Percentiles rank a stretch among this genome's conserved stretches.
Evolutionary conservation across 2,888 invertebrate genomes (phyloP).

Genomic region (Epistrophe eligans): DNA sequence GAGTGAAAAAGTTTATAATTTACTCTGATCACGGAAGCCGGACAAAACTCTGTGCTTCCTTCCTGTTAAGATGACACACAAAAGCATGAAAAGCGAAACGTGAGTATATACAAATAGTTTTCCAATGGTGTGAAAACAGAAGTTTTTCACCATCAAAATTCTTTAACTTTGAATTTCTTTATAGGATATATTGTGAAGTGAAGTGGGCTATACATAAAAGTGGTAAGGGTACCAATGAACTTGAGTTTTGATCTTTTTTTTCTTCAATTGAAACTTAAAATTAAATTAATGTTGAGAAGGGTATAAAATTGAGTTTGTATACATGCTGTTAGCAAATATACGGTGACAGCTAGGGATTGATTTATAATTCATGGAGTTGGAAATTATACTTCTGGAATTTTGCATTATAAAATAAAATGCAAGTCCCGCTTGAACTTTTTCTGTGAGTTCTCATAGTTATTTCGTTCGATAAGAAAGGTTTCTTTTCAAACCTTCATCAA

Average conservation of each 20-base stretch:
- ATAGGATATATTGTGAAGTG: no score
- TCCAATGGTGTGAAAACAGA: constrained; percentile 46
- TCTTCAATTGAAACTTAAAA: no score
- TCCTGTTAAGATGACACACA: constrained; percentile 35
- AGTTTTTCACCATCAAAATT: constrained; percentile 40
- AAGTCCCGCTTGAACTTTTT: neutral
- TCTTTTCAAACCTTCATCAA: neutral
- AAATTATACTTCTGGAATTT: neutral
- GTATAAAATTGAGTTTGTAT: neutral
- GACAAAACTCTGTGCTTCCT: constrained; percentile 42
- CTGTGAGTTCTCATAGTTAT: neutral
- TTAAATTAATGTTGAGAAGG: constrained; percentile 3
- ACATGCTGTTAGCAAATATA: neutral
- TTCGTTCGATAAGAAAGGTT: neutral
- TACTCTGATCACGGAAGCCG: constrained; percentile 63
- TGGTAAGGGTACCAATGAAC: no score
- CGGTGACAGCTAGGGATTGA: neutral
- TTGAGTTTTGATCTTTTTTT: no score
- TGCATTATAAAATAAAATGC: neutral
- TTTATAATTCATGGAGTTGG: neutral
- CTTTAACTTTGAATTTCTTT: constrained; percentile 2
- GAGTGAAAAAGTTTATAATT: constrained; percentile 59
- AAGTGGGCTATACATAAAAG: no score
- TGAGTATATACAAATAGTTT: constrained; percentile 12
- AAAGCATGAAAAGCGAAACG: neutral